Evolutionary conservation across 2,888 invertebrate species (phyloP).

Genomic region (Caenorhabditis angaria): DNA sequence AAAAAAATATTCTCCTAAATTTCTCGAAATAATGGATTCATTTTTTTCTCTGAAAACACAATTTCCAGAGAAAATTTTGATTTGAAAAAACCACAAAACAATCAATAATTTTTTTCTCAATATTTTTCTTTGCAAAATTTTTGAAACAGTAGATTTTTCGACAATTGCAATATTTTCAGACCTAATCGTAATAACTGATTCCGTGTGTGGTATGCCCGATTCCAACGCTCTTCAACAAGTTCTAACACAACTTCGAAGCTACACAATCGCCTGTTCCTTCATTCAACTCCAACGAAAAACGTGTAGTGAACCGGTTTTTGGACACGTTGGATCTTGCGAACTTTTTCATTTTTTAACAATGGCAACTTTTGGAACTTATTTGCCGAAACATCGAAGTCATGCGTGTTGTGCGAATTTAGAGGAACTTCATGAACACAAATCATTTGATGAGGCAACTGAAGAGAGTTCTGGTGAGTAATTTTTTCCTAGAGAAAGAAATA

Average conservation of each 20-base stretch:
- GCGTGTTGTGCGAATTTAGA: conserved; percentile 8
- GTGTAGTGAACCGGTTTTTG: conserved; percentile 71
- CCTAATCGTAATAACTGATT: conserved; percentile 78
- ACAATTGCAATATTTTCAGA: conserved; percentile 60
- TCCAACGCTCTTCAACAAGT: conserved; percentile 81
- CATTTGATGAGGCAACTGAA: neutral
- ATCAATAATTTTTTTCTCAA: too few relatives aligned
- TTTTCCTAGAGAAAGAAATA: neutral
- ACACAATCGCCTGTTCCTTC: conserved; percentile 82
- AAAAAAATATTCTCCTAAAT: too few relatives aligned
- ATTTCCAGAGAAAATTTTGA: too few relatives aligned
- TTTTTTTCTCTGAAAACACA: too few relatives aligned
- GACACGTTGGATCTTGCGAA: conserved; percentile 81
- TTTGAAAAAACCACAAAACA: too few relatives aligned
- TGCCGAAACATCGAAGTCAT: conserved; percentile 35
- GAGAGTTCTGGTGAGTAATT: neutral
- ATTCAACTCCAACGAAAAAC: conserved; percentile 75
- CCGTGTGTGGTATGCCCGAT: conserved; percentile 79
- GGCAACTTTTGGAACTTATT: conserved; percentile 79
- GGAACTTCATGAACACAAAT: conserved; percentile 18
- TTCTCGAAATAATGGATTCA: too few relatives aligned
- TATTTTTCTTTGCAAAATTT: too few relatives aligned
- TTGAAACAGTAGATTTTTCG: neutral
- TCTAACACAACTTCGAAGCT: conserved; percentile 80
- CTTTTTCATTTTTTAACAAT: conserved; percentile 81